Evolutionary conservation across 1,140 invertebrate genomes (phyloP).

Genomic region (Drosophila lowei): DNA sequence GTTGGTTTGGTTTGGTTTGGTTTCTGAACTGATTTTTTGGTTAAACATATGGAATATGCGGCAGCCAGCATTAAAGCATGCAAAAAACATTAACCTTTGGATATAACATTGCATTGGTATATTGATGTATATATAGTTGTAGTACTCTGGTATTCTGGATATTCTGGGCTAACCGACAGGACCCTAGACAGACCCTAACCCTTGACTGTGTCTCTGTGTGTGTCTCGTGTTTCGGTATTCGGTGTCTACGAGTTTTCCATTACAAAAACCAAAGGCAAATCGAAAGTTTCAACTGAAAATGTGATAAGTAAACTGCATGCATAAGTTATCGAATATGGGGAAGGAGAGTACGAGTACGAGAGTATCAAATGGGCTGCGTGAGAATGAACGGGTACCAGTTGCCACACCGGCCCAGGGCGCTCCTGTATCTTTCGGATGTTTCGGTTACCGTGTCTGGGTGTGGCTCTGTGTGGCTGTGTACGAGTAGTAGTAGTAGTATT

Average conservation of each 20-base stretch:
- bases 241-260: conserved; percentile 60
- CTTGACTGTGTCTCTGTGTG: conserved; percentile 48
- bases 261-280: conserved; percentile 50
- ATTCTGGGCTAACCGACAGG: conserved; percentile 21
- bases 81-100: conserved; percentile 54
- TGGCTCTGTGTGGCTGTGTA: conserved; percentile 9
- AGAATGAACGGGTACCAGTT: conserved; percentile 52
- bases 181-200: conserved; percentile 28
- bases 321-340: conserved; percentile 49
- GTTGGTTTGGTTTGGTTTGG: conserved; percentile 12
- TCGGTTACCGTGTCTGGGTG: conserved; percentile 19
- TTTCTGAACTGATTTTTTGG: conserved; percentile 14
- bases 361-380: conserved; percentile 46
- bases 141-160: conserved; percentile 6
- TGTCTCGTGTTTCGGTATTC: conserved; percentile 31
- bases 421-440: conserved; percentile 21
- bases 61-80: conserved; percentile 81
- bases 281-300: conserved; percentile 48
- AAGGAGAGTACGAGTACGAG: neutral
- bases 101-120: conserved; percentile 26
- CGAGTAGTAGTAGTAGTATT: conserved; percentile 19
- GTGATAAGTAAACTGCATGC: conserved; percentile 62
- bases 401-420: conserved; percentile 41
- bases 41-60: conserved; percentile 51
- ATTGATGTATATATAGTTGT: neutral